These are phyloP conservation scores for Neosalanx taihuensis DNA, from an alignment of 2,797 vertebrate genomes.

Conservation along the genomic window DNA sequence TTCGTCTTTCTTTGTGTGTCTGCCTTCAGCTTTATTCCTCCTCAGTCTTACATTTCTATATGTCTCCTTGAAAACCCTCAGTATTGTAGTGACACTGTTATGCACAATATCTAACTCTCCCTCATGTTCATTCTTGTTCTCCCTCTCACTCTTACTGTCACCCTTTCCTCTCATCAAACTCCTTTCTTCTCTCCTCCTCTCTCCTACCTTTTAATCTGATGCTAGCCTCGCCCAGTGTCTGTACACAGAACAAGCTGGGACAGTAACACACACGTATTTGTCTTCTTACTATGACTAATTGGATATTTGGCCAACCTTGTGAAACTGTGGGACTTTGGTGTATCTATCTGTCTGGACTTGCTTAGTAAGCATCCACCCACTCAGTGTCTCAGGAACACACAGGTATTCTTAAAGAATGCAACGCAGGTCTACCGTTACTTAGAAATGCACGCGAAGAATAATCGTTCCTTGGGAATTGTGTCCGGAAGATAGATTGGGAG, in stretches of 20 bases:
- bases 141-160: not conserved
- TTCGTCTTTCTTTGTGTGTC: too few relatives aligned
- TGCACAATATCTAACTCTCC: not conserved
- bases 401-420: too few relatives aligned
- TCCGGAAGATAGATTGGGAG: not conserved
- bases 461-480: not conserved
- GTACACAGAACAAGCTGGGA: not conserved
- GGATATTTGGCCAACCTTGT: not conserved
- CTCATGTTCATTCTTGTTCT: not conserved
- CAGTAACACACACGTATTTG: not conserved
- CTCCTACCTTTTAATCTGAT: not conserved
- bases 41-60: not conserved
- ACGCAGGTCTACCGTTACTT: too few relatives aligned
- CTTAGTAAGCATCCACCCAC: not conserved
- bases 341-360: constrained; percentile 24
- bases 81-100: not conserved
- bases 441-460: too few relatives aligned
- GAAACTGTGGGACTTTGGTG: not conserved
- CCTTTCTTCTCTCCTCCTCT: constrained; percentile 1
- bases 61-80: not conserved
- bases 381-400: not conserved
- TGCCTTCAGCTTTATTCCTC: too few relatives aligned
- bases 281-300: not conserved
- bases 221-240: not conserved
- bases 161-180: not conserved